phyloP scores from a whole-genome alignment of 1,140 invertebrate species.

The Heterodera carotae region DNA sequence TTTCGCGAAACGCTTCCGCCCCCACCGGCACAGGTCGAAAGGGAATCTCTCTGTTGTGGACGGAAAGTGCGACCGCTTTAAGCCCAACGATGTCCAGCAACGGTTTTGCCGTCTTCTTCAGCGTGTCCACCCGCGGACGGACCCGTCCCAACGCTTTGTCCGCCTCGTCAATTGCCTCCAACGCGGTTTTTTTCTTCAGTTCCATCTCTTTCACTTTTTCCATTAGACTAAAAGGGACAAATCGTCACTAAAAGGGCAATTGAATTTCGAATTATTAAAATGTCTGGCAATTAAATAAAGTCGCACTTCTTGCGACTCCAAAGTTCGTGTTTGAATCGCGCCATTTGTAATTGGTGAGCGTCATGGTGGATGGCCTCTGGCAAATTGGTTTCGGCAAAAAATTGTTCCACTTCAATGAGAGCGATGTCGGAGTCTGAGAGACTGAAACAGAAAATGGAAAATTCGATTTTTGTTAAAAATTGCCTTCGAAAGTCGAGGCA shows the following conservation, averaged over 20 bases:
- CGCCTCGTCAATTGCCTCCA: conserved; percentile 28
- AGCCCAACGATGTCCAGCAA: conserved; percentile 33
- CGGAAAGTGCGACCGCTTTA: conserved; percentile 15
- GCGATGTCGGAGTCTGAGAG: conserved; percentile 34
- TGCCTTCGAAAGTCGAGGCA: conserved; percentile 3
- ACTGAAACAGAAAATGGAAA: conserved; percentile 20
- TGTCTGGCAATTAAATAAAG: background rate
- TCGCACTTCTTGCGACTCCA: conserved; percentile 36
- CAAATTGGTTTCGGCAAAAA: conserved; percentile 23
- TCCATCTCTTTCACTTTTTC: background rate
- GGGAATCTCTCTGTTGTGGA: conserved; percentile 3
- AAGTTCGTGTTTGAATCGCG: conserved; percentile 36
- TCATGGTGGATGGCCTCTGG: conserved; percentile 24
- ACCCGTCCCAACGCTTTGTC: conserved; percentile 32
- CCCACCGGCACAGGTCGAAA: conserved; percentile 6
- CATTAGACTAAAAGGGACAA: conserved; percentile 5
- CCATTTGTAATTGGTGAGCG: conserved; percentile 37
- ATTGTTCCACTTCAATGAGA: conserved; percentile 40
- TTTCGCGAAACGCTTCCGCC: conserved; percentile 8
- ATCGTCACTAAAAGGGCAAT: no score
- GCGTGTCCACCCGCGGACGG: conserved; percentile 21
- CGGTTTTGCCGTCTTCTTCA: conserved; percentile 39
- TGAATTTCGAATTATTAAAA: background rate
- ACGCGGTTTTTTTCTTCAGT: background rate
- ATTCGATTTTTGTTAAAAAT: background rate